phyloP scores from a whole-genome alignment of 2,797 vertebrate genomes.

The Pelodytes ibericus region DNA sequence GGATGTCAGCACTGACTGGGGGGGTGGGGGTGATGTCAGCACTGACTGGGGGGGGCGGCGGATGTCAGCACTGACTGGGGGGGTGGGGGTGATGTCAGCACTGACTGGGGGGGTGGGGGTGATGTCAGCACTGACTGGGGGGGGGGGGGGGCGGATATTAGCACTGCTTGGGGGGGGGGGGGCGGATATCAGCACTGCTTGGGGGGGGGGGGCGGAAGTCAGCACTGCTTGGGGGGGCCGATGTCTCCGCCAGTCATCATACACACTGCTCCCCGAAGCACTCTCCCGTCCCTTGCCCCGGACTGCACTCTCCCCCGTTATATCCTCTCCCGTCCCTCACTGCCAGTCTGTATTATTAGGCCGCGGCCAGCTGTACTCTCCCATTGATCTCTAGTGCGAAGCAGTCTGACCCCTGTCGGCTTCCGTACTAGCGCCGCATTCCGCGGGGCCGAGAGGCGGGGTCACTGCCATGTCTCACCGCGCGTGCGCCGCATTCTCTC shows the following conservation, averaged over 20 bases:
- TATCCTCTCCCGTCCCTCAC: too few relatives aligned
- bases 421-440: slow-evolving; percentile 18
- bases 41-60: neutral
- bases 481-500: neutral
- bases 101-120: neutral
- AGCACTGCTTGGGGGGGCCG: neutral
- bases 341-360: too few relatives aligned
- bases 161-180: neutral
- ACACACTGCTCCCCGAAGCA: too few relatives aligned
- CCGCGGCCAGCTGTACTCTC: too few relatives aligned
- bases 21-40: neutral
- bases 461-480: neutral
- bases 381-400: too few relatives aligned
- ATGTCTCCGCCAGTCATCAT: too few relatives aligned
- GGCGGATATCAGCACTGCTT: too few relatives aligned
- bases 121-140: neutral
- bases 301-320: too few relatives aligned
- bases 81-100: too few relatives aligned
- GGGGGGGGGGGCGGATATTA: too few relatives aligned
- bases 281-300: too few relatives aligned
- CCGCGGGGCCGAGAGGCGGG: neutral
- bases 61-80: neutral
- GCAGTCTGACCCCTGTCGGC: neutral
- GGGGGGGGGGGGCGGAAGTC: too few relatives aligned
- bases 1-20: neutral